Percentiles rank a stretch among this genome's conserved stretches.
Conservation (phyloP, 92 coral and sea anemone genomes). For the Metridium senile region DNA sequence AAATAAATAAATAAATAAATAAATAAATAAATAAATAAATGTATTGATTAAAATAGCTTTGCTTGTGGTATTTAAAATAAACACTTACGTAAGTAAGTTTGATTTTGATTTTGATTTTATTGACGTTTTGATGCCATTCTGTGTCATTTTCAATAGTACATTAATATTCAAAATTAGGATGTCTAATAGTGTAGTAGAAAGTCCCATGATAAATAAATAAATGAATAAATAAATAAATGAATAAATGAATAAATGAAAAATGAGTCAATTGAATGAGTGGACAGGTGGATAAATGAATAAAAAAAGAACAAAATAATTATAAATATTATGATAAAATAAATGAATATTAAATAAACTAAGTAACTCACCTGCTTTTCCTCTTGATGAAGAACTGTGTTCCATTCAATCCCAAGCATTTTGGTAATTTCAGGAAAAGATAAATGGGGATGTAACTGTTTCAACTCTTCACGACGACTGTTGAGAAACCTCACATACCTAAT, state of each 20-base stretch:
- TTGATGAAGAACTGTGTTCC: slow-evolving; percentile 66
- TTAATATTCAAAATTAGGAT: too few species aligned
- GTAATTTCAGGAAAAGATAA: slow-evolving; percentile 79
- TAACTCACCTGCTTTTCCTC: slow-evolving; percentile 83
- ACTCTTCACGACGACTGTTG: slow-evolving; percentile 82
- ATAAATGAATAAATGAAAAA: slow-evolving; percentile 1
- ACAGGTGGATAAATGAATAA: neutral
- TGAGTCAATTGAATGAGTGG: neutral
- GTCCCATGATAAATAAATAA: too few species aligned
- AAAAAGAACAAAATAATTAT: neutral
- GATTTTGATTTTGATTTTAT: too few species aligned
- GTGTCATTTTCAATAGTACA: too few species aligned
- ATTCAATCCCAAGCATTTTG: slow-evolving; percentile 84
- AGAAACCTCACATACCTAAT: slow-evolving; percentile 87
- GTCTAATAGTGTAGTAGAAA: too few species aligned
- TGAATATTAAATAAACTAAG: neutral
- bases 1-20: too few species aligned
- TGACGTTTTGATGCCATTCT: too few species aligned
- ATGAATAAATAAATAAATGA: neutral
- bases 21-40: too few species aligned
- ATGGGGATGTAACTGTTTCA: slow-evolving; percentile 83
- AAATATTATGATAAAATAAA: neutral
- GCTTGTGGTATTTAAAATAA: too few species aligned
- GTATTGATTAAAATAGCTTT: too few species aligned
- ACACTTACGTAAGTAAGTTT: too few species aligned